These are phyloP conservation scores for Lampropteryx suffumata DNA, from an alignment of 2,888 invertebrate species.

Conservation along the genomic window DNA sequence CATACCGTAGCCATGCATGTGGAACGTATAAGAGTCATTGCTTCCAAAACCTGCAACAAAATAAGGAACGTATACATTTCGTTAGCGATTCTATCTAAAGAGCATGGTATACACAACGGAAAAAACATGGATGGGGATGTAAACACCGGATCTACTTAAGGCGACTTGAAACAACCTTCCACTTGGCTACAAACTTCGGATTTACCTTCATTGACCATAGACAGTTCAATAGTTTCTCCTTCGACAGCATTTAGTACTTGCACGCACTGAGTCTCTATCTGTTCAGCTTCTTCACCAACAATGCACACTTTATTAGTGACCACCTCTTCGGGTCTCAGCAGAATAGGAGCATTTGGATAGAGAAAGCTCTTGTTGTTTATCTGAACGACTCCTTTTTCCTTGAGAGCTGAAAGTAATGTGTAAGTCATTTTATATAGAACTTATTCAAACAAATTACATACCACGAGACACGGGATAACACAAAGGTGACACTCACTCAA, in stretches of 20 bases:
- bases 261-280: slow-evolving; percentile 77
- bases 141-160: too few relatives aligned
- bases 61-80: not conserved
- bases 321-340: slow-evolving; percentile 76
- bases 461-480: too few relatives aligned
- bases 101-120: too few relatives aligned
- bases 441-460: too few relatives aligned
- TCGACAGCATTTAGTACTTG: slow-evolving; percentile 76
- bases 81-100: too few relatives aligned
- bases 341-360: slow-evolving; percentile 82
- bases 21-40: slow-evolving; percentile 83
- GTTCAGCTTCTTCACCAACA: slow-evolving; percentile 59
- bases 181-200: too few relatives aligned
- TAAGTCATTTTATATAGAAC: not conserved
- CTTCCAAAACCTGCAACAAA: slow-evolving; percentile 72
- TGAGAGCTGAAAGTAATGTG: slow-evolving; percentile 49
- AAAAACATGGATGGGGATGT: too few relatives aligned
- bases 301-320: slow-evolving; percentile 58
- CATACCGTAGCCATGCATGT: slow-evolving; percentile 83
- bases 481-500: slow-evolving; percentile 68
- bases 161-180: too few relatives aligned
- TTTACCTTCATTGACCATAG: slow-evolving; percentile 84
- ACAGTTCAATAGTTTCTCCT: slow-evolving; percentile 80
- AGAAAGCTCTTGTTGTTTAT: slow-evolving; percentile 84
- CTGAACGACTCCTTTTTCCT: slow-evolving; percentile 69